A percentile compares a stretch with the other conserved stretches of the same genome.
Conservation (phyloP, 2,888 invertebrate species). For the Pheosia gnoma region DNA sequence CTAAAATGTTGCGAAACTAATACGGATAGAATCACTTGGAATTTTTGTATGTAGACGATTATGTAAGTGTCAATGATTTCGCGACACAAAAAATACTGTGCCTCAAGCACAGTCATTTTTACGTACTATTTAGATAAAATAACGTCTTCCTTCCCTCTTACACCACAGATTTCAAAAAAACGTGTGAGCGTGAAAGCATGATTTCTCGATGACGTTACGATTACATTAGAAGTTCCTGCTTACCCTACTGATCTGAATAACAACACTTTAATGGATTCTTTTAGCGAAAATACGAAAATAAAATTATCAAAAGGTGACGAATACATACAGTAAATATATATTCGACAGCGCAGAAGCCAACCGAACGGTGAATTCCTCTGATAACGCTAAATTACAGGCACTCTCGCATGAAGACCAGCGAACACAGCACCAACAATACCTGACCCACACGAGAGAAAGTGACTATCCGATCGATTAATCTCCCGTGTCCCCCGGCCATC, state of each 20-base stretch:
- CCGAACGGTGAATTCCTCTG: conserved; percentile 45
- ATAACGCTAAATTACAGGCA: conserved; percentile 65
- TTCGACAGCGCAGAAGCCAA: conserved; percentile 40
- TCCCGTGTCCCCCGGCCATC: conserved; percentile 59
- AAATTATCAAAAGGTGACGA: neutral
- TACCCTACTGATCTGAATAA: no score
- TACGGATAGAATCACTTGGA: conserved; percentile 16
- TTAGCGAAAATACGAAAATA: no score
- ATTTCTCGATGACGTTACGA: no score
- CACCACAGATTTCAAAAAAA: no score
- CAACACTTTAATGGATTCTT: no score
- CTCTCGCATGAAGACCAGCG: conserved; percentile 48
- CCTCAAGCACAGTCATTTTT: no score
- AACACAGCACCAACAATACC: conserved; percentile 59
- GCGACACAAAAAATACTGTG: neutral
- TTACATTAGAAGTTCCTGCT: no score
- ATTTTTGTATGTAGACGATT: conserved; percentile 11
- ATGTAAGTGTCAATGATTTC: conserved; percentile 8
- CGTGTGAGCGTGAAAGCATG: no score
- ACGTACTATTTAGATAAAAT: no score
- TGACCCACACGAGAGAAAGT: conserved; percentile 68
- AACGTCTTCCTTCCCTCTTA: no score
- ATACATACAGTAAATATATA: neutral
- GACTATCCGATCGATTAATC: conserved; percentile 70
- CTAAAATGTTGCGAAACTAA: conserved; percentile 33